phyloP scores from a whole-genome alignment of 2,797 vertebrate species.

The Hippoglossus hippoglossus region DNA sequence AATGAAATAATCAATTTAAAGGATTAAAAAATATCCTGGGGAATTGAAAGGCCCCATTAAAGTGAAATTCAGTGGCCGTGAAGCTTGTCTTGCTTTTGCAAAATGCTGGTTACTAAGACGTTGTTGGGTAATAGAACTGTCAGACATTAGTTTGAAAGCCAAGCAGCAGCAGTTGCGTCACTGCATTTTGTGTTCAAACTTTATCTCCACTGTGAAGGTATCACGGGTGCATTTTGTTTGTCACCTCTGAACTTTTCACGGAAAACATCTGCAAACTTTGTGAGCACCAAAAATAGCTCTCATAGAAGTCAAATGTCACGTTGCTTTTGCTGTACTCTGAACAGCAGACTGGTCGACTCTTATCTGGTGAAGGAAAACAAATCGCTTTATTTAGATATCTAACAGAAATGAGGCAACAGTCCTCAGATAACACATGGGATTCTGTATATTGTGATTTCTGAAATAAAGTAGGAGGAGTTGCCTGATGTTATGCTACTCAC shows the following conservation, averaged over 20 bases:
- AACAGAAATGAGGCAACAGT: constrained; percentile 3
- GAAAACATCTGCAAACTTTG: constrained; percentile 44
- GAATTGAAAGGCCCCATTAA: constrained; percentile 38
- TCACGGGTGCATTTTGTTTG: constrained; percentile 23
- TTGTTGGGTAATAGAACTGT: constrained; percentile 1
- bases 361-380: constrained; percentile 13
- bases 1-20: constrained; percentile 50
- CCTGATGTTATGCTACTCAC: too few species aligned
- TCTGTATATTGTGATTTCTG: neutral
- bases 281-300: constrained; percentile 37
- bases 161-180: neutral
- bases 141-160: neutral
- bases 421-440: neutral
- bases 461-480: neutral
- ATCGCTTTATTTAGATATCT: constrained; percentile 1
- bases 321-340: constrained; percentile 27
- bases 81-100: constrained; percentile 11
- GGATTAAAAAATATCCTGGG: constrained; percentile 39
- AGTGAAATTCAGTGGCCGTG: constrained; percentile 35
- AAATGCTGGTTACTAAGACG: constrained; percentile 20
- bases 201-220: neutral
- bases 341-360: constrained; percentile 19
- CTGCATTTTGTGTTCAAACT: neutral
- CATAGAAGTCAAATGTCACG: constrained; percentile 24
- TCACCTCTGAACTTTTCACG: constrained; percentile 43